A percentile compares a stretch with the other conserved stretches of the same genome.
These are phyloP conservation scores for Calcarius lapponicus DNA, from an alignment of 2,797 vertebrate species.

Conservation along the genomic window DNA sequence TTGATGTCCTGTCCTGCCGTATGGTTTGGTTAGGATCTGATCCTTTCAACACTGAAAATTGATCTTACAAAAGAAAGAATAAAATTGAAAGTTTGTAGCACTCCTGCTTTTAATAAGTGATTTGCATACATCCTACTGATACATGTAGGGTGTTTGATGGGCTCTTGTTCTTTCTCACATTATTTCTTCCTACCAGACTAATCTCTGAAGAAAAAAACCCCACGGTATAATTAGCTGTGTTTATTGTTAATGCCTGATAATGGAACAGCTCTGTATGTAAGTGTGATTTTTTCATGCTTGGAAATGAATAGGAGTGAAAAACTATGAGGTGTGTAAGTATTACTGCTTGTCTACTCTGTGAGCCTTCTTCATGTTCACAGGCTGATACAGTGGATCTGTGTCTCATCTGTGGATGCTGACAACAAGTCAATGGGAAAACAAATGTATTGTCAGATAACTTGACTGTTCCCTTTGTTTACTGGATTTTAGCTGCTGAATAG, in stretches of 20 bases:
- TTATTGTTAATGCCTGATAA: background rate
- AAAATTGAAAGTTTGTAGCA: background rate
- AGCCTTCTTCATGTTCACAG: background rate
- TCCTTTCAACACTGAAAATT: background rate
- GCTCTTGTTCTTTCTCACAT: background rate
- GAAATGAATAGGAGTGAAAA: background rate
- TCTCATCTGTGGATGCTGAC: conserved; percentile 13
- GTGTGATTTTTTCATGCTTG: background rate
- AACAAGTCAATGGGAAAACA: conserved; percentile 12
- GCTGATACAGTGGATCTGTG: background rate
- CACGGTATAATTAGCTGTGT: background rate
- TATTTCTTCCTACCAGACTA: background rate
- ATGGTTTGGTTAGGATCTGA: background rate
- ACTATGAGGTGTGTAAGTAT: background rate
- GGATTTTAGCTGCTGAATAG: conserved; percentile 16
- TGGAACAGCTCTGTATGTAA: background rate
- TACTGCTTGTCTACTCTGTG: background rate
- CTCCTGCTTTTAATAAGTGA: background rate
- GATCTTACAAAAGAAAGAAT: background rate
- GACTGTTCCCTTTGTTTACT: conserved; percentile 30
- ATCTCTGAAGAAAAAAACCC: background rate
- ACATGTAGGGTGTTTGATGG: fast-evolving
- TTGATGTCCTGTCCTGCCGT: background rate
- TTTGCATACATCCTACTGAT: background rate
- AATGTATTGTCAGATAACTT: conserved; percentile 14